phyloP scores from a whole-genome alignment of 2,888 invertebrate genomes.

The Oxytorus armatus region DNA sequence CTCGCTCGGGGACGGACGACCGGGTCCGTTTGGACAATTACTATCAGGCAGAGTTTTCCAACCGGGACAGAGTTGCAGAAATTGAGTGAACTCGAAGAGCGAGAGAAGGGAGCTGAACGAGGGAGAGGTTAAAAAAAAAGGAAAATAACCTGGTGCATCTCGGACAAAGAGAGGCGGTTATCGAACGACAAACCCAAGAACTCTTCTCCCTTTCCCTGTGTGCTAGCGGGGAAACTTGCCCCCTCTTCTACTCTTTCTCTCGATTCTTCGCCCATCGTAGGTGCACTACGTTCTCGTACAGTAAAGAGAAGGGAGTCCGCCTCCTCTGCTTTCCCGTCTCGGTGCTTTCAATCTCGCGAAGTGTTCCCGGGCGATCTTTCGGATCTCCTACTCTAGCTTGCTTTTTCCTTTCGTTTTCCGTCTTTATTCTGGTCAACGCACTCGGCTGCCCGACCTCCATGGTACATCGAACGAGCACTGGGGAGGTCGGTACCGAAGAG shows the following conservation, averaged over 20 bases:
- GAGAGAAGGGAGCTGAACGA: not conserved
- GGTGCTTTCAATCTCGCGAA: conserved; percentile 65
- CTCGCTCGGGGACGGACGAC: not conserved
- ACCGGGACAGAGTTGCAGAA: conserved; percentile 14
- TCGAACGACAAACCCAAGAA: conserved; percentile 45
- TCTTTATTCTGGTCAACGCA: conserved; percentile 44
- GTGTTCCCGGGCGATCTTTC: conserved; percentile 66
- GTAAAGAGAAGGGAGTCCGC: conserved; percentile 45
- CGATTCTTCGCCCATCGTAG: conserved; percentile 55
- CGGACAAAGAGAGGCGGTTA: conserved; percentile 47
- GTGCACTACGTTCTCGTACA: conserved; percentile 33
- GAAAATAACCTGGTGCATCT: conserved; percentile 32
- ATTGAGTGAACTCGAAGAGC: conserved; percentile 32
- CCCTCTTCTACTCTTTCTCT: conserved; percentile 30
- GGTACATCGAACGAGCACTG: too few species aligned
- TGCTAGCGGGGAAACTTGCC: conserved; percentile 15
- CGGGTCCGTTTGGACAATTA: conserved; percentile 23
- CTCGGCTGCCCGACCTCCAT: conserved; percentile 39
- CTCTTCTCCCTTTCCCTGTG: conserved; percentile 34
- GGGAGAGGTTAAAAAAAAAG: not conserved
- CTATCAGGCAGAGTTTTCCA: conserved; percentile 3
- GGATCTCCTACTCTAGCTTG: conserved; percentile 34
- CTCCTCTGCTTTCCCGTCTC: conserved; percentile 55
- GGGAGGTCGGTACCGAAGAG: too few species aligned
- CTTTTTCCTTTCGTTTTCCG: conserved; percentile 48